Evolutionary conservation across 1,140 invertebrate genomes (phyloP).

Genomic region (Drosophila mojavensis): DNA sequence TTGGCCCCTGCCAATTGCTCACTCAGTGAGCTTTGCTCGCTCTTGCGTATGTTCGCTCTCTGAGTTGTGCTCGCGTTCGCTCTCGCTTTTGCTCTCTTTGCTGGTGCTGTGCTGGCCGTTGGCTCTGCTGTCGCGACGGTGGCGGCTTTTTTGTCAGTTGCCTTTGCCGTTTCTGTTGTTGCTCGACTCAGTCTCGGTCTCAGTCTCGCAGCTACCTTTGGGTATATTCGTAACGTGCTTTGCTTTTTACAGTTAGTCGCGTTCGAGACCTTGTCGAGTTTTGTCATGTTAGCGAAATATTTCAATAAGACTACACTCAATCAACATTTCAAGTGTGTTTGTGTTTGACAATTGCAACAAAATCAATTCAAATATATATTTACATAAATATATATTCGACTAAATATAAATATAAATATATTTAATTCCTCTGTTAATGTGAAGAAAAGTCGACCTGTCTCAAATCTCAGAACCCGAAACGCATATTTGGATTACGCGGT

Average conservation of each 20-base stretch:
- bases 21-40: constrained; percentile 48
- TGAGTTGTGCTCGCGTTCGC: constrained; percentile 8
- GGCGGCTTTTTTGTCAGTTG: constrained; percentile 52
- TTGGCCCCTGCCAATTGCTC: constrained; percentile 28
- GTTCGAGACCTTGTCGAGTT: constrained; percentile 84
- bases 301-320: constrained; percentile 29
- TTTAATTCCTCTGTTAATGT: constrained; percentile 61
- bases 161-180: constrained; percentile 34
- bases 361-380: constrained; percentile 26
- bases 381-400: constrained; percentile 6
- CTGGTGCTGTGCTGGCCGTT: constrained; percentile 32
- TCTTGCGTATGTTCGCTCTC: constrained; percentile 23
- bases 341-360: constrained; percentile 34
- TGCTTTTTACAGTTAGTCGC: constrained; percentile 84
- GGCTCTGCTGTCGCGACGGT: constrained; percentile 26
- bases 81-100: constrained; percentile 9
- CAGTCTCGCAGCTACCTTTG: constrained; percentile 52
- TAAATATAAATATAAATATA: constrained; percentile 20
- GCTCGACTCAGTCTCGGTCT: constrained; percentile 49
- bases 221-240: constrained; percentile 83
- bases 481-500: constrained; percentile 75
- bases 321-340: constrained; percentile 16
- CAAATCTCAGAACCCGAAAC: constrained; percentile 38
- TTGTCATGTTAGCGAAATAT: constrained; percentile 82
- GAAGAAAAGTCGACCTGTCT: constrained; percentile 74